phyloP scores from a whole-genome alignment of 2,888 invertebrate genomes.

The Dimorphilus gyrociliatus region DNA sequence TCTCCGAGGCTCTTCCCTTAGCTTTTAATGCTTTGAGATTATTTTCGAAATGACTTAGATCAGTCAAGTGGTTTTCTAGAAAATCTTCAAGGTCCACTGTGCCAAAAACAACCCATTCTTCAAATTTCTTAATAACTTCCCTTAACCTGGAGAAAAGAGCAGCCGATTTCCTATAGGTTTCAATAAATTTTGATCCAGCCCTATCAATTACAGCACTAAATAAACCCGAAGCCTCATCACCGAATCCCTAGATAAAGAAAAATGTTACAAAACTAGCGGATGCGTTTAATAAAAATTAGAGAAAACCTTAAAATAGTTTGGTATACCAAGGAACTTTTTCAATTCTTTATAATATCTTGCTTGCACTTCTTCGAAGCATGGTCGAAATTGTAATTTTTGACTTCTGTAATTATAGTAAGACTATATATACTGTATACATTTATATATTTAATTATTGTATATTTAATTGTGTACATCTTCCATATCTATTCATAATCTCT shows the following conservation, averaged over 20 bases:
- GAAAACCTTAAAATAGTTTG: conserved; percentile 65
- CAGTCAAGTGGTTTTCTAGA: conserved; percentile 49
- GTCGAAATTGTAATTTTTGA: conserved; percentile 53
- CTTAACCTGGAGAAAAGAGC: conserved; percentile 52
- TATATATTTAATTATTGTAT: no score
- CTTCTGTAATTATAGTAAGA: no score
- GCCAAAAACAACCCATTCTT: conserved; percentile 63
- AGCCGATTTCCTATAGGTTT: conserved; percentile 57
- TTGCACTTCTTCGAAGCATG: conserved; percentile 68
- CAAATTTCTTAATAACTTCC: conserved; percentile 44
- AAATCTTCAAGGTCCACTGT: conserved; percentile 54
- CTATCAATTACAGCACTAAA: conserved; percentile 54
- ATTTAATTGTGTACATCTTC: no score
- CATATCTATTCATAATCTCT: no score
- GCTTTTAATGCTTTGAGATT: conserved; percentile 76
- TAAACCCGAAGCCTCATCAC: no score
- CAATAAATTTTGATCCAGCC: conserved; percentile 57
- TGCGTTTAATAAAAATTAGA: no score
- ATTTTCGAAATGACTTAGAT: conserved; percentile 64
- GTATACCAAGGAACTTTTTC: conserved; percentile 70
- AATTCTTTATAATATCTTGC: conserved; percentile 77
- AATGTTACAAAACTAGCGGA: no score
- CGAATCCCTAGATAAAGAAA: no score
- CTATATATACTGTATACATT: no score
- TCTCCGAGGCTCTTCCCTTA: conserved; percentile 80